These are phyloP conservation scores for Drosophila cyrtoloma DNA, from an alignment of 2,888 invertebrate species.

Conservation along the genomic window DNA sequence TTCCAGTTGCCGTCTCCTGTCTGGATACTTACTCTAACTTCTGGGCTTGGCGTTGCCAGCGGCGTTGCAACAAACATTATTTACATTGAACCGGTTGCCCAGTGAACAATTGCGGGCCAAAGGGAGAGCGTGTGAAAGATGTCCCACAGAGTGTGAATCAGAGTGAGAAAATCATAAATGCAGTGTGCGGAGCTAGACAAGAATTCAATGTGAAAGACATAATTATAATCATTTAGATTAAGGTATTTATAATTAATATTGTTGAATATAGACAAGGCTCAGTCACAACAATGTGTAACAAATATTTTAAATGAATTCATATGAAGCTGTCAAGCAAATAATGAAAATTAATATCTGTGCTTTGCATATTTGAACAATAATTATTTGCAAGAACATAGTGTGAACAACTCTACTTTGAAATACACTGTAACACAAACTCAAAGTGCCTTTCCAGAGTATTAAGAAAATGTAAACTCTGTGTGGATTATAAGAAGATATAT, in stretches of 20 bases:
- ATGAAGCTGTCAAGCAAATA: neutral
- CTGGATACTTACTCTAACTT: constrained; percentile 41
- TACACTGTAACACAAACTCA: neutral
- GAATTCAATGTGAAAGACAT: neutral
- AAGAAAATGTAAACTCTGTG: neutral
- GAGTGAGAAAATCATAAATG: constrained; percentile 27
- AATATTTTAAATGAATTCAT: neutral
- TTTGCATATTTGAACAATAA: neutral
- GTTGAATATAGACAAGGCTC: neutral
- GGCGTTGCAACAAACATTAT: constrained; percentile 61
- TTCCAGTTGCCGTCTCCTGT: constrained; percentile 25
- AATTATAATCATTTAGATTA: constrained; percentile 4
- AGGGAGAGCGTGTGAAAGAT: constrained; percentile 23
- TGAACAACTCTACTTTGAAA: neutral
- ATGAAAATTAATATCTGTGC: neutral
- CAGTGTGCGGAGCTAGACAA: constrained; percentile 1
- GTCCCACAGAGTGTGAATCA: constrained; percentile 32
- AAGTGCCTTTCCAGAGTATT: neutral
- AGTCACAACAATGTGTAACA: neutral
- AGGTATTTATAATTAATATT: constrained; percentile 7
- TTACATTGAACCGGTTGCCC: constrained; percentile 74
- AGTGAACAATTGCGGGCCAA: constrained; percentile 60
- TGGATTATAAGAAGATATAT: neutral
- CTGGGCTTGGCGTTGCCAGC: constrained; percentile 59
- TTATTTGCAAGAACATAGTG: neutral